Base-by-base conservation (phyloP, 2,113 vertebrate genomes). In the Ptilorrhoa leucosticta region DNA sequence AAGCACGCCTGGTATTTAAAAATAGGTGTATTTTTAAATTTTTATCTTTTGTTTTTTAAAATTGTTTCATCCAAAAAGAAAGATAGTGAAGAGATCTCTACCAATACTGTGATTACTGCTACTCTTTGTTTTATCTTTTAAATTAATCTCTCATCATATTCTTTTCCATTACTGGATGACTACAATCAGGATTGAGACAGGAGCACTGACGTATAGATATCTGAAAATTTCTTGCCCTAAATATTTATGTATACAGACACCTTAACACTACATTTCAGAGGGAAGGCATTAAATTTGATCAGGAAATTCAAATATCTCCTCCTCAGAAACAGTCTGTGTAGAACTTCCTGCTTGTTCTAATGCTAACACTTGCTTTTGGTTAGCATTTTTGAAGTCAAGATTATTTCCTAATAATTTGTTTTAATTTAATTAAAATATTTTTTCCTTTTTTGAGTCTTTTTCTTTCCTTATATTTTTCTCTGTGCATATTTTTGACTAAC, bases 361-460 rank as follows among this genome's bases (percentile, higher is more conserved):
- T 0, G 3, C 8, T 56, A 60, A 50, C 7, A 24, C 1, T 42
- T 50, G 9, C 0, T 48, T 73, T 50, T 21, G 4, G 12, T 70
- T 45, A 65, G 4, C 51, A 15, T 31, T 79, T 69, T 89, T 31
- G n/a, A 37, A 73, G 30, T 24, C 4, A 30, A 21, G 3, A 76
- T 66, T 54, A 30, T 79, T 78, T 63, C 26, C 19, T 45, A 69
- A 37, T 13, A 54, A 4, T 45, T 57, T 39, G 27, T 21, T 86
- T 50, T 19, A 13, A 58, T 66, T 76, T 17, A 12, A 37, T 58
- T 45, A 86, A 69, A 92, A 50, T 37, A 64, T 30, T 44, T 54
- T 15, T 89, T 44, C 1, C 33, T 42, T 90, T 20, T 18, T 13
- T 9, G 7, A 21, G 19, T 30, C 27, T 56, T 35, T 50, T 58